Evolutionary conservation across 2,888 invertebrate species (phyloP).

Genomic region (Epirrhoe tristata): DNA sequence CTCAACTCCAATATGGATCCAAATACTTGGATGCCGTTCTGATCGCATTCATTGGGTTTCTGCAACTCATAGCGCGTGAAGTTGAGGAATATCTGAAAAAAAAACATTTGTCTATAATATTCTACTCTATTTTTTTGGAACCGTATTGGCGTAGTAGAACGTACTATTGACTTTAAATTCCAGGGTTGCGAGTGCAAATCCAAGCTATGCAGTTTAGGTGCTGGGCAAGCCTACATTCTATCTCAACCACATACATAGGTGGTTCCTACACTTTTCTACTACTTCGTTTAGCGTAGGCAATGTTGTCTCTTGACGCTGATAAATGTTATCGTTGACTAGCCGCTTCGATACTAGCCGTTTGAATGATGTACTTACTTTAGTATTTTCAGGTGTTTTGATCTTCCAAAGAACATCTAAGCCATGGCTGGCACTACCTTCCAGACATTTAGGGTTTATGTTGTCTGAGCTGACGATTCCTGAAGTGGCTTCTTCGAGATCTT

Average conservation of each 20-base stretch:
- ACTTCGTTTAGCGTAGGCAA: too few relatives aligned
- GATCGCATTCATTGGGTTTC: slow-evolving; percentile 71
- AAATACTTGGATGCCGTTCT: slow-evolving; percentile 72
- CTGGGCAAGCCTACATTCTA: too few relatives aligned
- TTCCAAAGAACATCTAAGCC: slow-evolving; percentile 55
- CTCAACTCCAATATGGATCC: slow-evolving; percentile 61
- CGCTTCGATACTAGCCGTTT: too few relatives aligned
- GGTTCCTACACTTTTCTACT: too few relatives aligned
- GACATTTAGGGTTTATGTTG: slow-evolving; percentile 37
- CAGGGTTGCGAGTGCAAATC: too few relatives aligned
- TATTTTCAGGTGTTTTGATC: slow-evolving; percentile 46
- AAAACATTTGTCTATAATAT: not conserved
- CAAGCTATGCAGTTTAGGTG: too few relatives aligned
- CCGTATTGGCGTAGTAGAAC: too few relatives aligned
- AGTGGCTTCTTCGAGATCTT: slow-evolving; percentile 14
- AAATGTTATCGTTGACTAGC: not conserved
- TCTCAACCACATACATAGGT: too few relatives aligned
- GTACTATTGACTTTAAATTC: too few relatives aligned
- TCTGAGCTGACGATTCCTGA: slow-evolving; percentile 43
- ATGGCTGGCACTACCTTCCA: slow-evolving; percentile 32
- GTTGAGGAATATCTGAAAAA: slow-evolving; percentile 70
- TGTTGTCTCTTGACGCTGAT: too few relatives aligned
- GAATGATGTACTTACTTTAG: slow-evolving; percentile 31
- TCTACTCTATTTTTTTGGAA: too few relatives aligned
- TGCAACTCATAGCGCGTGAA: slow-evolving; percentile 62